These are phyloP conservation scores for Bellardia pandia DNA, from an alignment of 2,888 invertebrate species.

Conservation along the genomic window DNA sequence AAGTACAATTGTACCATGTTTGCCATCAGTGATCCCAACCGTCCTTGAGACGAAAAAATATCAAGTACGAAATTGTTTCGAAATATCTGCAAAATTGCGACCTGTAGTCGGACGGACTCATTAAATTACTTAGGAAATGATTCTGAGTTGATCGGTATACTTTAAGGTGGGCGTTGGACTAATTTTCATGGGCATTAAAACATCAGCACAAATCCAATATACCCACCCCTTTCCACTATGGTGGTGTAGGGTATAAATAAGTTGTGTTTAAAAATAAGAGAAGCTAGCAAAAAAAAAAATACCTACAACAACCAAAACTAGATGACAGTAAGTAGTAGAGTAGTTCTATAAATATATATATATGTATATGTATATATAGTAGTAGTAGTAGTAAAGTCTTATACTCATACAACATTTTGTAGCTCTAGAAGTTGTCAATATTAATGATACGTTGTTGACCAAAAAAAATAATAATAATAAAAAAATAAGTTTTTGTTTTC, in stretches of 20 bases:
- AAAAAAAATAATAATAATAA: slow-evolving; percentile 46
- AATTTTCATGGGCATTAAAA: no score
- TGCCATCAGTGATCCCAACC: no score
- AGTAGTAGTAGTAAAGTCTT: neutral
- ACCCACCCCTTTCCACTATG: no score
- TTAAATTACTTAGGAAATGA: no score
- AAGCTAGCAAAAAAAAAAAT: neutral
- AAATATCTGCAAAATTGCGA: no score
- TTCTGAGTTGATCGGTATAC: no score
- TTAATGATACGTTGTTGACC: slow-evolving; percentile 56
- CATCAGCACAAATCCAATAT: no score
- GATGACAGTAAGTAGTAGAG: neutral
- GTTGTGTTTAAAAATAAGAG: slow-evolving; percentile 9
- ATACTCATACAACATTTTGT: slow-evolving; percentile 13
- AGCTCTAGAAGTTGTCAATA: slow-evolving; percentile 49
- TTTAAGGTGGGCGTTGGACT: no score
- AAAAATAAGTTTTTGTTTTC: slow-evolving; percentile 56
- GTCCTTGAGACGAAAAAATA: no score
- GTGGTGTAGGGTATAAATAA: neutral
- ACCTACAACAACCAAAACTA: slow-evolving; percentile 5
- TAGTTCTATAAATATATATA: neutral
- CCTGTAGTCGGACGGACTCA: no score
- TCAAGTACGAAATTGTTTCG: no score
- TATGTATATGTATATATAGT: neutral
- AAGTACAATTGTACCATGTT: no score